Percentiles rank a stretch among this genome's conserved stretches.
Conservation (phyloP, 2,797 vertebrate genomes). For the Harpagifer antarcticus region DNA sequence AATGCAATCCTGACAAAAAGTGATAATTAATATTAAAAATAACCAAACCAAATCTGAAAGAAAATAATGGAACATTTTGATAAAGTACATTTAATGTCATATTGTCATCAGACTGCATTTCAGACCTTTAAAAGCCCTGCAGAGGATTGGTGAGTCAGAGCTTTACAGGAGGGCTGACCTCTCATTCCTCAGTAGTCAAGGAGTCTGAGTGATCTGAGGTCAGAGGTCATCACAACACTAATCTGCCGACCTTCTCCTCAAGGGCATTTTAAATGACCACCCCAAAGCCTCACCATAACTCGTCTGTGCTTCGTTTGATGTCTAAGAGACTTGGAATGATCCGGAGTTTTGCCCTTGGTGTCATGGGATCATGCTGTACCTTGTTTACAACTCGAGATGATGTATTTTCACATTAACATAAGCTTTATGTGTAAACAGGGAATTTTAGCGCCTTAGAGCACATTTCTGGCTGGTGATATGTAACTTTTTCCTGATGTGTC, state of each 20-base stretch:
- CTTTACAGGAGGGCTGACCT: constrained; percentile 67
- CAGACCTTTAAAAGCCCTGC: constrained; percentile 34
- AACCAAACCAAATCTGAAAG: not conserved
- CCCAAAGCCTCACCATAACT: constrained; percentile 58
- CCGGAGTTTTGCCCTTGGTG: constrained; percentile 19
- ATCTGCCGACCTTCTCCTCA: constrained; percentile 76
- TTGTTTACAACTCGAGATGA: not conserved
- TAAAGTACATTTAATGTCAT: not conserved
- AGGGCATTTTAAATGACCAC: constrained; percentile 72
- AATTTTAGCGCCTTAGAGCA: not conserved
- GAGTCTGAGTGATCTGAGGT: constrained; percentile 67
- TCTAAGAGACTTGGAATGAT: constrained; percentile 8
- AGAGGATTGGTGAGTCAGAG: constrained; percentile 51
- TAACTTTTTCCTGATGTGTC: constrained; percentile 17
- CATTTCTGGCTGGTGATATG: constrained; percentile 10
- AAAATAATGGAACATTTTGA: not conserved
- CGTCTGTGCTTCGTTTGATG: constrained; percentile 59
- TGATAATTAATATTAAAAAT: not conserved
- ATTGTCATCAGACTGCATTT: constrained; percentile 36
- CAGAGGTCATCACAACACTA: constrained; percentile 70
- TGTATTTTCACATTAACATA: not conserved
- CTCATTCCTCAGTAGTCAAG: constrained; percentile 74
- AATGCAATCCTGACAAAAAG: not conserved
- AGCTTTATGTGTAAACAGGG: not conserved
- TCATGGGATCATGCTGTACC: constrained; percentile 10